phyloP scores from a whole-genome alignment of 1,140 invertebrate species.

The Sitobion miscanthi region DNA sequence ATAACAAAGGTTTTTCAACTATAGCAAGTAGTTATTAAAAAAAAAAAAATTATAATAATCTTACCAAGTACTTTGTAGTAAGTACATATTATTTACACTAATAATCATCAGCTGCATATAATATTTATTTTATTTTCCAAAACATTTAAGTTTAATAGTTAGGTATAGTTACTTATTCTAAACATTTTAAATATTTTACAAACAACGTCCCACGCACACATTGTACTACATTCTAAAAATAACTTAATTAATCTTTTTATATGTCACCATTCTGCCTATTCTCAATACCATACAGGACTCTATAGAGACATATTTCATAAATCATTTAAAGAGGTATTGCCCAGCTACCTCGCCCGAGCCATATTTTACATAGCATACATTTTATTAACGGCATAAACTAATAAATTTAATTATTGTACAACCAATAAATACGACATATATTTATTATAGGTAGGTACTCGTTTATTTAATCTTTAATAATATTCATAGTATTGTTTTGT shows the following conservation, averaged over 20 bases:
- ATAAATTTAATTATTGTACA: constrained; percentile 36
- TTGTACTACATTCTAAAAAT: constrained; percentile 19
- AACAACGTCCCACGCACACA: not conserved
- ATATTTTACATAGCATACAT: not conserved
- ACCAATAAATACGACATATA: constrained; percentile 21
- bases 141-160: not conserved
- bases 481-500: not conserved
- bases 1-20: too few relatives aligned
- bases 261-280: not conserved
- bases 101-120: not conserved
- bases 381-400: constrained; percentile 27
- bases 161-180: not conserved
- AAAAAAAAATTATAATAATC: too few relatives aligned
- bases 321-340: constrained; percentile 20
- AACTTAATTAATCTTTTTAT: constrained; percentile 7
- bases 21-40: too few relatives aligned
- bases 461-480: not conserved
- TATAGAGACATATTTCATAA: constrained; percentile 6
- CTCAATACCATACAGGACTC: not conserved
- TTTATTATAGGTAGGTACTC: not conserved
- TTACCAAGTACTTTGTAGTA: too few relatives aligned
- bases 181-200: not conserved
- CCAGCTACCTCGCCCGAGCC: not conserved
- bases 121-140: not conserved
- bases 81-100: not conserved